phyloP scores from a whole-genome alignment of 2,113 vertebrate species.

The Rhegmatorhina hoffmannsi region DNA sequence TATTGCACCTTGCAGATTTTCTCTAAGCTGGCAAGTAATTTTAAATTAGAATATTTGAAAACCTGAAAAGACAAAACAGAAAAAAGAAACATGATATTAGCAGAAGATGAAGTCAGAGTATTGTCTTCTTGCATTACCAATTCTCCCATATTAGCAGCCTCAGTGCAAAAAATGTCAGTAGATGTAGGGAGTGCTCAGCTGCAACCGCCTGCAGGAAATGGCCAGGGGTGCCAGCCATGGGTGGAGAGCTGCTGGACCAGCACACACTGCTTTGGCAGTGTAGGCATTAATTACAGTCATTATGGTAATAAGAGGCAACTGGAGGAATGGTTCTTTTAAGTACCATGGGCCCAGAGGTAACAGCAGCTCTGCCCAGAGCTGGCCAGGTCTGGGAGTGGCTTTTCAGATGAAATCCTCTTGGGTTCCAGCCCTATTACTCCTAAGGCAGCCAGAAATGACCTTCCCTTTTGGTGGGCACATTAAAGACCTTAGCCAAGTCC shows the following conservation, averaged over 20 bases:
- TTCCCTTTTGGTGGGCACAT: neutral
- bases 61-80: neutral
- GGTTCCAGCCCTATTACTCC: neutral
- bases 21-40: neutral
- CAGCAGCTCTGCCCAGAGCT: neutral
- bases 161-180: neutral
- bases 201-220: accelerated
- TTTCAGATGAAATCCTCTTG: neutral
- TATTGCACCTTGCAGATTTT: neutral
- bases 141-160: neutral
- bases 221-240: neutral
- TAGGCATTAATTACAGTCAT: constrained; percentile 11
- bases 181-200: neutral
- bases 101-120: neutral
- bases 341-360: neutral
- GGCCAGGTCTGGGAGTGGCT: neutral
- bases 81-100: neutral
- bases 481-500: neutral
- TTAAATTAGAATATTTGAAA: neutral
- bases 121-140: neutral
- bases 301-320: neutral
- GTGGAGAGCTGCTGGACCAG: neutral
- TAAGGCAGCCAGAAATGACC: neutral
- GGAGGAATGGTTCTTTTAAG: neutral
- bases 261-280: neutral